A percentile compares a stretch with the other conserved stretches of the same genome.
Evolutionary conservation across 1,140 invertebrate species (phyloP).

Genomic region (Aphelenchoides fujianensis): DNA sequence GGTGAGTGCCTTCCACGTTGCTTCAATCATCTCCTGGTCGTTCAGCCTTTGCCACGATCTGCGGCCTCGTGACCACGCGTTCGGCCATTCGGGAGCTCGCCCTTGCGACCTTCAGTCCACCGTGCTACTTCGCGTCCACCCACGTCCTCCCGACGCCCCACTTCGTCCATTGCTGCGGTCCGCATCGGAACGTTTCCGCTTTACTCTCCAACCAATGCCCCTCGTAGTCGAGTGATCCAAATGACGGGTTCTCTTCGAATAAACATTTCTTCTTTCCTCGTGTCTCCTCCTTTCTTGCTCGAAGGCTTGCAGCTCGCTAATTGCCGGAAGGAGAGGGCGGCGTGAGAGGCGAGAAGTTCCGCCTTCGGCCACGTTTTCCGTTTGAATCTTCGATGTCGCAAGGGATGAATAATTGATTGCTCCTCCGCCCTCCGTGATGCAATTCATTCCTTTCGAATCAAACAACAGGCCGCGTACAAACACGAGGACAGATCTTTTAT

Average conservation of each 20-base stretch:
- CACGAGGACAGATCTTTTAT: too few species aligned
- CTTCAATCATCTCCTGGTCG: slow-evolving; percentile 10
- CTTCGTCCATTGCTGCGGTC: slow-evolving; percentile 32
- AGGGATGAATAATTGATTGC: too few species aligned
- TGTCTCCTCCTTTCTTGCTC: background rate
- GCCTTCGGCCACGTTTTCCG: background rate
- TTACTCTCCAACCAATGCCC: background rate
- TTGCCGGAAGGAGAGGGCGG: background rate
- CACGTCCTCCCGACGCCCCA: slow-evolving; percentile 13
- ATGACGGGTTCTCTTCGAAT: background rate
- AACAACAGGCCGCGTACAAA: too few species aligned
- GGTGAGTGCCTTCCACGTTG: slow-evolving; percentile 32
- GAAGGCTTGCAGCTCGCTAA: background rate
- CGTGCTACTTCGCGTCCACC: slow-evolving; percentile 34
- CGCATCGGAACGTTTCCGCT: slow-evolving; percentile 31
- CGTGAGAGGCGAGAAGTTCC: background rate
- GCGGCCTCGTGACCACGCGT: slow-evolving; percentile 39
- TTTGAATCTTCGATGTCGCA: too few species aligned
- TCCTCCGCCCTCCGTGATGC: too few species aligned
- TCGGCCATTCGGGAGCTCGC: slow-evolving; percentile 37
- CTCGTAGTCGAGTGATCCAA: background rate
- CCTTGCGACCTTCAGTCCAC: slow-evolving; percentile 24
- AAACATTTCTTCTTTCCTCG: background rate
- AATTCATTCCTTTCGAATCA: too few species aligned
- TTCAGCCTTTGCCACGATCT: slow-evolving; percentile 35